phyloP scores from a whole-genome alignment of 2,113 vertebrate species.

The Taxidea taxus region DNA sequence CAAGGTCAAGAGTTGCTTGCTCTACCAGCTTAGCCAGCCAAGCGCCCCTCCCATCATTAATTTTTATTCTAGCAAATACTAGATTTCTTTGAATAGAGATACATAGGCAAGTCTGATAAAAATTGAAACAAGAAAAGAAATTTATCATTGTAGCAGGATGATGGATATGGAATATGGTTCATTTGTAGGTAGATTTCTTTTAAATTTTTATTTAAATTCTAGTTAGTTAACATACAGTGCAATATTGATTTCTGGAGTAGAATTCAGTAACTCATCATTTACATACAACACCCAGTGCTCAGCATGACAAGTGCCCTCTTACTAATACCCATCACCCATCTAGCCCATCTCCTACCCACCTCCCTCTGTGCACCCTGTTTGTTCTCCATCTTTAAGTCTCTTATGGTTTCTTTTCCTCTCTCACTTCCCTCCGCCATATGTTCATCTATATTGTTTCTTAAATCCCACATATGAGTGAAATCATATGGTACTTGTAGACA shows the following conservation, averaged over 20 bases:
- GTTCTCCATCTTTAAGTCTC: background rate
- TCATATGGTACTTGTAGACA: background rate
- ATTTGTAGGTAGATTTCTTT: background rate
- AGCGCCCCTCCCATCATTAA: background rate
- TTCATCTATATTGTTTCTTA: background rate
- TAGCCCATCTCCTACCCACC: background rate
- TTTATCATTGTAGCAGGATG: background rate
- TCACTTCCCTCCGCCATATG: background rate
- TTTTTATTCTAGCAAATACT: background rate
- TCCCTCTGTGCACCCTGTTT: background rate
- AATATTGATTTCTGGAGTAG: no score
- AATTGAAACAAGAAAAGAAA: conserved; percentile 8
- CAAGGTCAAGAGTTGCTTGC: background rate
- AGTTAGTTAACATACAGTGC: no score
- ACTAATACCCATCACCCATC: background rate
- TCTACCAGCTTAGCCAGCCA: background rate
- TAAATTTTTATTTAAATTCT: no score
- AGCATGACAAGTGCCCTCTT: no score
- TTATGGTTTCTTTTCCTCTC: background rate
- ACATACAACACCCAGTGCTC: no score
- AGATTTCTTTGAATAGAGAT: background rate
- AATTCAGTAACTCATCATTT: no score
- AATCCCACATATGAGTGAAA: background rate
- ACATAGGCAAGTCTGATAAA: background rate
- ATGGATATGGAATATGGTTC: background rate